Conservation (phyloP, 2,113 vertebrate species). For the Pseudorhombus dupliciocellatus region DNA sequence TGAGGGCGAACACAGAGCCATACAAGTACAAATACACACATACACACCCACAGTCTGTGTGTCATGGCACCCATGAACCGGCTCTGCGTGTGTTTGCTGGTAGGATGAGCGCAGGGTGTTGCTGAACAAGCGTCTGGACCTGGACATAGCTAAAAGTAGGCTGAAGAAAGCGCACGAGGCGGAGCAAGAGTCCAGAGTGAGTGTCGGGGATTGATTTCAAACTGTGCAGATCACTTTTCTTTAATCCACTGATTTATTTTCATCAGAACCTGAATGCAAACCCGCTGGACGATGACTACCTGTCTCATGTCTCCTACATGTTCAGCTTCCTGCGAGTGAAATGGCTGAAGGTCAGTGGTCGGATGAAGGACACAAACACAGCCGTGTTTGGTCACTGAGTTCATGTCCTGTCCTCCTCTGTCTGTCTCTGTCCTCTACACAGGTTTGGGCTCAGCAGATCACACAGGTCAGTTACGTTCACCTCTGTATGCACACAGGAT, state of each 20-base stretch:
- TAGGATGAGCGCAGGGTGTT: conserved; percentile 72
- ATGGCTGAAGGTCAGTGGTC: conserved; percentile 77
- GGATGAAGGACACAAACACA: not conserved
- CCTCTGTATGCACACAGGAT: not conserved
- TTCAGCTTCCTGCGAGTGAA: conserved; percentile 78
- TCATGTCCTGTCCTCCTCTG: conserved; percentile 4
- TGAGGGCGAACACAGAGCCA: conserved; percentile 90
- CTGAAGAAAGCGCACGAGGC: conserved; percentile 74
- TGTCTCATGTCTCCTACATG: conserved; percentile 77
- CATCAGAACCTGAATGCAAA: conserved; percentile 65
- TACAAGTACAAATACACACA: conserved; percentile 79
- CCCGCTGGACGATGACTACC: conserved; percentile 61
- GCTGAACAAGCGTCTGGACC: conserved; percentile 77
- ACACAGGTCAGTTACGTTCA: conserved; percentile 61
- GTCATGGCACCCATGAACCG: not conserved
- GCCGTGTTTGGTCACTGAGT: not conserved
- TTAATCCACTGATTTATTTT: not conserved
- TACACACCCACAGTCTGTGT: not conserved
- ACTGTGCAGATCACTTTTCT: not conserved
- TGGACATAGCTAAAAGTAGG: conserved; percentile 70
- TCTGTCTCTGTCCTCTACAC: conserved; percentile 39
- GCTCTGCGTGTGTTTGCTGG: not conserved
- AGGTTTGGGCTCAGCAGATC: conserved; percentile 80
- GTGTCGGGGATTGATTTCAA: conserved; percentile 6
- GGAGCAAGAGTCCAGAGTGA: conserved; percentile 68